Conservation (phyloP, 2,113 vertebrate species). For the Spermophilus dauricus region DNA sequence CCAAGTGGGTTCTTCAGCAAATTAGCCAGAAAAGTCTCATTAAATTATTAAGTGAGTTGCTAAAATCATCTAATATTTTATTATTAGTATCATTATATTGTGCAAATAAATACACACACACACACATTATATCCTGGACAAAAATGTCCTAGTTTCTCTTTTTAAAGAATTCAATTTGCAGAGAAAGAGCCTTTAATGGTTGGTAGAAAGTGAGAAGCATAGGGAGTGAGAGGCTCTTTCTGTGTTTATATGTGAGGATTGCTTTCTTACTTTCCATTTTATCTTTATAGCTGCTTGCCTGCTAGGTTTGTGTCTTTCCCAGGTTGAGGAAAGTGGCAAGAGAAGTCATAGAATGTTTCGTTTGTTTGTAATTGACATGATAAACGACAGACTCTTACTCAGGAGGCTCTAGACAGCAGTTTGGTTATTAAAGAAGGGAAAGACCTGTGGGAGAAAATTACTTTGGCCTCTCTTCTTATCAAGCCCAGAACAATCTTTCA, state of each 20-base stretch:
- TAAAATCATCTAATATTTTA: slow-evolving; percentile 21
- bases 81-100: slow-evolving; percentile 12
- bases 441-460: slow-evolving; percentile 30
- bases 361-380: slow-evolving; percentile 40
- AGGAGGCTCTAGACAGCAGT: neutral
- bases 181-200: neutral
- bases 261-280: slow-evolving; percentile 1
- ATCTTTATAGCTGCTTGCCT: neutral
- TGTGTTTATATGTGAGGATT: neutral
- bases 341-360: neutral
- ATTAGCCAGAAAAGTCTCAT: neutral
- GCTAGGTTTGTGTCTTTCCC: slow-evolving; percentile 2
- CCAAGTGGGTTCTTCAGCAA: neutral
- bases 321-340: neutral
- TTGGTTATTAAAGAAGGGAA: slow-evolving; percentile 56
- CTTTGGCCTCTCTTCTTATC: slow-evolving; percentile 61
- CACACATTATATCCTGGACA: too few relatives aligned
- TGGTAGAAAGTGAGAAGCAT: neutral
- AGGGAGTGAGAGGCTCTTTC: neutral
- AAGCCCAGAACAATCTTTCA: slow-evolving; percentile 64
- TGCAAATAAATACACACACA: neutral
- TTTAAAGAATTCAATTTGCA: neutral
- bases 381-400: neutral
- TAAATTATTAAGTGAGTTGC: neutral
- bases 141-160: slow-evolving; percentile 29